Evolutionary conservation across 2,113 vertebrate species (phyloP), one percentile per base, ranked within the genome.

Genomic region (Barbus barbus): DNA sequence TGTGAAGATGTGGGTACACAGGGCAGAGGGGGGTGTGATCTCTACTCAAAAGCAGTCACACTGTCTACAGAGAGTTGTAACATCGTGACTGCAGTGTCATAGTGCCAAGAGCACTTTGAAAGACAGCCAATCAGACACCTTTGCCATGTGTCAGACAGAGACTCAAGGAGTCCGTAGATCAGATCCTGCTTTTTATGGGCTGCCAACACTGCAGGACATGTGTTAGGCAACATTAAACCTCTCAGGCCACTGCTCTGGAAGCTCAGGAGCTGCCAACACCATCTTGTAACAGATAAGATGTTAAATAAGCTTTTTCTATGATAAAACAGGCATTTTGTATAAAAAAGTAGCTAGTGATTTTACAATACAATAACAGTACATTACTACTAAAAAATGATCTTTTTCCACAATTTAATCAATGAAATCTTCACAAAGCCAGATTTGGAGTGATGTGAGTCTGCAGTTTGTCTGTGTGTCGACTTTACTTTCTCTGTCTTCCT

Each of bases 181-280:
- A 2, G 63, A 76, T 58, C 33, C 85, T 65, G 38, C 74, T 65
- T 78, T 74, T 81, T 38, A 53, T 78, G 85, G 63, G 71, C 76
- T 90, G 86, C 83, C 1, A 60, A 77, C 90, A 88, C 90, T 93
- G 90, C 87, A 92, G 87, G 81, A 88, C 86, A 90, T 36, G 77
- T 86, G 91, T 89, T 88, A 89, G 90, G 90, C 90, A 92, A 88
- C 51, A 89, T 85, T 60, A 58, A 85, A 89, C 88, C 79, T 91
- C 91, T 89, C 63, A 91, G 89, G 31, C 72, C 18, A 11, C 9
- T 76, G 46, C 71, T 73, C 9, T 56, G 48, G 16, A 38, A 41
- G 33, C 28, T 31, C 78, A 13, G 24, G 20, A 46, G n/a, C 36
- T 67, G 81, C 67, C 53, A 71, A 83, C 67, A 83, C 46, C 60